Evolutionary conservation across 92 coral and sea anemone genomes (phyloP), one percentile per base, ranked within the genome.

Genomic region (Phenganax subtilis): DNA sequence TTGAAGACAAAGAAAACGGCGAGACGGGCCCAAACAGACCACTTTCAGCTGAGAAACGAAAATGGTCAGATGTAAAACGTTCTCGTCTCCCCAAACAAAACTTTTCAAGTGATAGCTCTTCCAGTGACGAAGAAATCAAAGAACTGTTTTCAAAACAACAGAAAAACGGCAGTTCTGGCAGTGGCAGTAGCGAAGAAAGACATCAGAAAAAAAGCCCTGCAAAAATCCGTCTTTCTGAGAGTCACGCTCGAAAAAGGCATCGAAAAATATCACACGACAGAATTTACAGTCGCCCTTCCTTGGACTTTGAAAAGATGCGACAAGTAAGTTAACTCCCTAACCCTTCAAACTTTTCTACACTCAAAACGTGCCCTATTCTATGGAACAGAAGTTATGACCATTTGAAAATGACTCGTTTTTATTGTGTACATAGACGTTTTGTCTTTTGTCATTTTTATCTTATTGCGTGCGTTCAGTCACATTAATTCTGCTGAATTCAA

Each of bases 221-320:
- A n/a, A 96, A 96, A 87, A 71, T 86, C 10, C 82, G 99, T 76
- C 97, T 97, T 0, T 89, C 90, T 11, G 94, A 88, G 28, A 90
- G 97, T 14, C 97, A 94, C 85, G 60, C 91, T 56, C 88, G 98
- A 75, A 96, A 89, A 82, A 92, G 93, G 75, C 99, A 96, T 85
- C 88, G 97, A 44, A 68, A 92, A 61, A 90, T 89, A 47, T 83
- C 96, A 27, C 93, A 92, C 14, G 97, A 91, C 53, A 87, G 80
- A 54, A 76, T 56, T 27, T 81, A 54, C 17, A 75, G 88, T 56
- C 82, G 98, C 65, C 99, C 99, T 10, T 90, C 97, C 31, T 77
- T 96, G 70, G 91, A 96, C 88, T 96, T 96, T 73, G 99, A 96
- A 85, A 96, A 96, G 85, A 96, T 96, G 99, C 99, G 92, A 84